Conservation (phyloP, 2,888 invertebrate species). For the Lasioglossum morio region DNA sequence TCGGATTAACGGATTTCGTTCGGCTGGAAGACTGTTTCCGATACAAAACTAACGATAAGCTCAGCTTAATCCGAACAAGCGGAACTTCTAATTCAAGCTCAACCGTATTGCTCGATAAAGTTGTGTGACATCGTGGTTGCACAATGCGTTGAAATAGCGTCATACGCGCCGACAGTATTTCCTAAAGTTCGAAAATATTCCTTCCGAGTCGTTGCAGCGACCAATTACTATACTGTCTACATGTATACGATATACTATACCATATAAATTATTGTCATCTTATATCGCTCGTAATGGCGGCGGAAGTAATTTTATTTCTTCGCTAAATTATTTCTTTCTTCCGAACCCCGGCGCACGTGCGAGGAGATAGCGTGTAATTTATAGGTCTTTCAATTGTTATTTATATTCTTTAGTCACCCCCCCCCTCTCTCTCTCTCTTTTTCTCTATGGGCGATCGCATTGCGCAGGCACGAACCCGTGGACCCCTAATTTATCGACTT, state of each 20-base stretch:
- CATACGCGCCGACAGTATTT: not conserved
- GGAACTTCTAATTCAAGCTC: constrained; percentile 22
- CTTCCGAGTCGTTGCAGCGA: not conserved
- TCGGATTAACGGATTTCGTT: constrained; percentile 17
- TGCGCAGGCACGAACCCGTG: not conserved
- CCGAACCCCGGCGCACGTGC: not conserved
- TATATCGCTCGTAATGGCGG: not conserved
- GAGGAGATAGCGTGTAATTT: not conserved
- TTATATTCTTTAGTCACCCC: not conserved
- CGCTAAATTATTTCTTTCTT: constrained; percentile 12
- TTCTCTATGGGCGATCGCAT: too few relatives aligned
- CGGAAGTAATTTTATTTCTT: not conserved
- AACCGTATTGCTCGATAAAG: constrained; percentile 26
- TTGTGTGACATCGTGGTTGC: constrained; percentile 24
- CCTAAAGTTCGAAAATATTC: not conserved
- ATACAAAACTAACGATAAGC: constrained; percentile 42
- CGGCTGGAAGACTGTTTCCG: constrained; percentile 22
- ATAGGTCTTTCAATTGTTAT: constrained; percentile 18
- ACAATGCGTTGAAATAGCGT: constrained; percentile 10
- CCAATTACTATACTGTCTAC: not conserved
- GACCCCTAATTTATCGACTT: not conserved
- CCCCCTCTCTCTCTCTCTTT: too few relatives aligned
- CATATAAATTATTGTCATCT: constrained; percentile 2
- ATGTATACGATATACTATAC: not conserved
- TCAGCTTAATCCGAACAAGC: constrained; percentile 35